Base-by-base conservation (phyloP, 2,888 invertebrate genomes). In the Cenopis cana region DNA sequence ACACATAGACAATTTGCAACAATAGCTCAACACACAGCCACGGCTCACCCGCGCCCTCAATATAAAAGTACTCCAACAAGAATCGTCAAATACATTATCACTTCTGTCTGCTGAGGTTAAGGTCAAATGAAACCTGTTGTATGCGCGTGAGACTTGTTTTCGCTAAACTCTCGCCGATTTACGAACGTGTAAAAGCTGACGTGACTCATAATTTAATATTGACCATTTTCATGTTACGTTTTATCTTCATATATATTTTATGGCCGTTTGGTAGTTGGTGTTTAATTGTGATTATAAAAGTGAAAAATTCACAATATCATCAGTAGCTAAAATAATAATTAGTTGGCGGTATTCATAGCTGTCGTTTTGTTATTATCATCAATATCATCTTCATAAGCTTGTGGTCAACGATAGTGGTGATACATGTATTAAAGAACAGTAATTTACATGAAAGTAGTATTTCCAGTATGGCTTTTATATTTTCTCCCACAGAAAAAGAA, bases 61-160 rank as follows among this genome's bases (percentile, higher is more conserved):
- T 3, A 24, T 3, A 24, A 24, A 24, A 24, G 24, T 24, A 4
- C 2, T 24, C 2, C 4, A 24, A 1, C 24, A 24, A 24, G 4
- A 24, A 9, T 52, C 36, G 14, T 10, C 50, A 29, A 33, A 33
- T 33, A 33, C 33, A 62, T 36, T 64, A 52, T 64, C 62, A 64
- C 62, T 18, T 33, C 33, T 33, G 17, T 17, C 1, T n/a, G n/a
- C n/a, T n/a, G n/a, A 20, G 62, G 62, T 64, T 36, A 64, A 64
- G 64, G 64, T 64, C 52, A 38, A 18, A n/a, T 20, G 12, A 64
- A 64, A 64, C 64, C 54, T 54, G 52, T 64, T 54, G 24, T 36
- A 50, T 62, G 46, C 14, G 29, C 1, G 18, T 36, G 24, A 38
- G 18, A 62, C 36, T 62, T 29, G 36, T 54, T 64, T 33, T 50